Base-by-base conservation (phyloP, 2,888 invertebrate genomes). In the Gymnocheta viridis region DNA sequence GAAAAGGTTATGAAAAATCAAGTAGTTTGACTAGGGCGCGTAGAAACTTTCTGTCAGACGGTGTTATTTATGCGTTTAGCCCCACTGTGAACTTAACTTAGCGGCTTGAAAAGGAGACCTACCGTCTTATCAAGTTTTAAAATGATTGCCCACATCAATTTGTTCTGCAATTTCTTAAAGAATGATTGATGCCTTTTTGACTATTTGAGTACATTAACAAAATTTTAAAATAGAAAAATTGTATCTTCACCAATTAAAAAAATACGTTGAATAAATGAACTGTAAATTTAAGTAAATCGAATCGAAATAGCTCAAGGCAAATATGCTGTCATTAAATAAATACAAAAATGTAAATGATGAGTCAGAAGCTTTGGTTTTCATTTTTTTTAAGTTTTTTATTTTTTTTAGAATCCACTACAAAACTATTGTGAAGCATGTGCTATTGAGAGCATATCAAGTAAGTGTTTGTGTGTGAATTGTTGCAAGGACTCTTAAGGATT, bases 361-460 rank as follows among this genome's bases (percentile, higher is more conserved):
- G n/a, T n/a, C n/a, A n/a, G 60, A 62, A 47, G 32, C 62, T 83
- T 76, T 77, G 51, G 54, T 77, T 56, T 72, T 47, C 72, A 76
- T 83, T 72, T 66, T 58, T 29, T 47, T 47, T 60, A 58, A n/a
- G n/a, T n/a, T n/a, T 58, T 58, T 72, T n/a, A 73, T 47, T 24
- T 62, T 29, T 56, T 44, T 29, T n/a, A 56, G 14, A 27, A 60
- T 38, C 0, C 49, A 17, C 1, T 22, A 32, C 17, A 17, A 58
- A 73, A 58, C 14, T 29, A 44, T 51, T 69, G n/a, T 17, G 7
- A 54, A 24, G 32, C 10, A 54, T 54, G 35, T 54, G 12, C 7
- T 19, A 41, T 51, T 67, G 5, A 51, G 32, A 24, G 35, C 22
- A 51, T 4, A 51, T n/a, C 24, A 24, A 44, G 44, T 70, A 27